Conservation (phyloP, 2,113 vertebrate genomes). For the Gadus macrocephalus region DNA sequence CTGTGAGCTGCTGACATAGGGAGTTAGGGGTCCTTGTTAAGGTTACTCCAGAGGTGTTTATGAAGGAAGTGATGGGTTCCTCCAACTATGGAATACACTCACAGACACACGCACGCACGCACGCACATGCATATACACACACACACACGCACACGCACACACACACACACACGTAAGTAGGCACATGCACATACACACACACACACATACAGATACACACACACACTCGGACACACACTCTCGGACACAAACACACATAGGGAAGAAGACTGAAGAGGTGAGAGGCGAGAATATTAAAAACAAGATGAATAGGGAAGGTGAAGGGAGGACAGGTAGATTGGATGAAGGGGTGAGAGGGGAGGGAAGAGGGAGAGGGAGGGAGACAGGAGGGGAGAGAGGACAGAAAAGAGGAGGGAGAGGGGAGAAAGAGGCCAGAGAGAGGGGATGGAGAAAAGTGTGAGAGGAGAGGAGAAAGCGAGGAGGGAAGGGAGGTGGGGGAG, state of each 20-base stretch:
- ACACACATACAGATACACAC: conserved; percentile 14
- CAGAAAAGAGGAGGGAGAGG: not conserved
- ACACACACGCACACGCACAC: too few species aligned
- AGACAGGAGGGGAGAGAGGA: conserved; percentile 6
- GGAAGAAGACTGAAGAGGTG: too few species aligned
- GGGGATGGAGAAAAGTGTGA: not conserved
- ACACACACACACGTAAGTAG: too few species aligned
- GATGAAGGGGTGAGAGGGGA: too few species aligned
- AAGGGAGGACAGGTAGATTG: not conserved
- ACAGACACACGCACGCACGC: too few species aligned
- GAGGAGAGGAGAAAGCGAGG: conserved; percentile 7
- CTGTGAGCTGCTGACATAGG: not conserved
- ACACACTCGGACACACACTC: conserved; percentile 12
- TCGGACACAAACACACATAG: conserved; percentile 17
- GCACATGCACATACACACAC: too few species aligned
- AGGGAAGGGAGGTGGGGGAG: conserved; percentile 12
- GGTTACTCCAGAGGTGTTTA: conserved; percentile 44
- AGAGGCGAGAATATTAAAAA: too few species aligned
- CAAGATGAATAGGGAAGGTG: not conserved
- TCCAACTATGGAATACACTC: conserved; percentile 10
- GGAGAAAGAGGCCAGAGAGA: not conserved
- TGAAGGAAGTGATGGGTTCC: conserved; percentile 37
- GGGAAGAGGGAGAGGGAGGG: too few species aligned
- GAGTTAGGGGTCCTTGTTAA: conserved; percentile 5
- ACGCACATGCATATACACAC: too few species aligned